Evolutionary conservation across 1,140 invertebrate species (phyloP), one percentile per base, ranked within the genome.

Genomic region (Pygmarrhopalites habei): DNA sequence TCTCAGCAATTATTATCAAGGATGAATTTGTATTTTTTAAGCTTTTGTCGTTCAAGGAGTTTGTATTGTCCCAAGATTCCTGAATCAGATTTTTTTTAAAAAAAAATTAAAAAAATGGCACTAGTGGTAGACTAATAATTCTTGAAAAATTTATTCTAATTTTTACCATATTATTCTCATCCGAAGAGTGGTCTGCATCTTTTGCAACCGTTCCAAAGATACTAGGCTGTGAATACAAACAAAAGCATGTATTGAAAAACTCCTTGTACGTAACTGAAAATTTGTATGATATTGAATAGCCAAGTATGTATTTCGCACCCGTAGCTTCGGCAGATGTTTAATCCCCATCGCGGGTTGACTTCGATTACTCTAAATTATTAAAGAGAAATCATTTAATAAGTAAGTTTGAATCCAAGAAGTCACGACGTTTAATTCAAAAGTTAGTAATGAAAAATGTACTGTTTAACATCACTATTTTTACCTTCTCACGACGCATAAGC

Each of bases 341-440:
- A 88, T 72, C 60, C 86, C 86, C 68, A 88, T 86, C 26, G 85
- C 85, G 43, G 85, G 85, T 70, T 88, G 86, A 73, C 85, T 87
- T 70, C 86, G 76, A 72, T 86, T 86, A 67, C 85, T 86, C 79
- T 85, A 64, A 80, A 82, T 49, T 76, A 78, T 28, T 83, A 76
- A 17, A 87, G 77, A 58, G 82, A n/a, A n/a, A n/a, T n/a, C n/a
- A n/a, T n/a, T n/a, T n/a, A n/a, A n/a, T n/a, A n/a, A n/a, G n/a
- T n/a, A n/a, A n/a, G n/a, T n/a, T n/a, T n/a, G n/a, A n/a, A n/a
- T n/a, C n/a, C n/a, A n/a, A n/a, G n/a, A n/a, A n/a, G n/a, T n/a
- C n/a, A n/a, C n/a, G n/a, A n/a, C n/a, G n/a, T n/a, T n/a, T n/a
- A n/a, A n/a, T n/a, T n/a, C n/a, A n/a, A n/a, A n/a, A n/a, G n/a